Percentiles rank a stretch among this genome's conserved stretches.
Evolutionary conservation across 2,113 vertebrate genomes (phyloP).

Genomic region (Ceyx melanurus): DNA sequence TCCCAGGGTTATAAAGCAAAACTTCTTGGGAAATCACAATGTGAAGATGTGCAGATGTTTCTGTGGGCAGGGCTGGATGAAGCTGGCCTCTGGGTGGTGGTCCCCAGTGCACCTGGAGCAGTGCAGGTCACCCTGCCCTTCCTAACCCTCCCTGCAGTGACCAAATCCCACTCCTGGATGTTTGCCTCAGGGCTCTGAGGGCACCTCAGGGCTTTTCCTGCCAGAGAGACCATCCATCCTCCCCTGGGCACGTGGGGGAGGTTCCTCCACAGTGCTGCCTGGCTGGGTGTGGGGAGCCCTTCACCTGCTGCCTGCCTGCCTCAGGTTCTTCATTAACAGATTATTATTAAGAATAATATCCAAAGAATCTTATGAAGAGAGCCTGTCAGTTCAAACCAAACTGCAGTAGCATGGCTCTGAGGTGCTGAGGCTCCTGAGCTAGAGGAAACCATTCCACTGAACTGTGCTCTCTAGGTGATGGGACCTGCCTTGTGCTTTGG

Average conservation of each 20-base stretch:
- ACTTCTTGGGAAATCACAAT: neutral
- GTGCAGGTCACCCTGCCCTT: neutral
- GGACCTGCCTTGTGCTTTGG: neutral
- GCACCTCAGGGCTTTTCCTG: neutral
- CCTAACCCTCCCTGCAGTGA: neutral
- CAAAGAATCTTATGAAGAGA: neutral
- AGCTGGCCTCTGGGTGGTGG: neutral
- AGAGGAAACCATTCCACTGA: neutral
- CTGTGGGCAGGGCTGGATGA: fast-evolving
- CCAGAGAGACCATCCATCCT: neutral
- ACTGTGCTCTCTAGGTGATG: neutral
- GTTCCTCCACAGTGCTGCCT: neutral
- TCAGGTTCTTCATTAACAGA: neutral
- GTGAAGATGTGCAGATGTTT: neutral
- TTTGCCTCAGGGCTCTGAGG: neutral
- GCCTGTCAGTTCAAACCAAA: neutral
- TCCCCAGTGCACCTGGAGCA: neutral
- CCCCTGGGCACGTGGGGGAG: fast-evolving
- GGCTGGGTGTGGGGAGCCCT: neutral
- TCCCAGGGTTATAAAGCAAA: neutral
- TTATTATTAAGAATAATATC: no score
- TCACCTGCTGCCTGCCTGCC: neutral
- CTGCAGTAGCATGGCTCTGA: neutral
- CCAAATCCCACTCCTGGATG: neutral
- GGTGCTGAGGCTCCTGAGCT: neutral